These are phyloP conservation scores for Neuroscelio doddi DNA, from an alignment of 2,888 invertebrate genomes.

Conservation along the genomic window DNA sequence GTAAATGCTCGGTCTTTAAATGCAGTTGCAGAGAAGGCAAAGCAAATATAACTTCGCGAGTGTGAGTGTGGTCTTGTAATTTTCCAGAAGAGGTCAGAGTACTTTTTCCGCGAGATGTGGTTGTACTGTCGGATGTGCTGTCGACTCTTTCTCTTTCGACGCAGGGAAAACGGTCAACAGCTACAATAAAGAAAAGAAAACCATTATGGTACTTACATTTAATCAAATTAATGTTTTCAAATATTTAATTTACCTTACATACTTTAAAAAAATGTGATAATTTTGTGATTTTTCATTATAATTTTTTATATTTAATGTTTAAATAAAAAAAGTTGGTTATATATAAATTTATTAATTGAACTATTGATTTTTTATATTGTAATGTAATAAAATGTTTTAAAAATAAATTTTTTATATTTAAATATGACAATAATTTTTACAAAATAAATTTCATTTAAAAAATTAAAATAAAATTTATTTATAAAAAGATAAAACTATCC, in stretches of 20 bases:
- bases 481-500: no score
- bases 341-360: no score
- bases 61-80: conserved; percentile 85
- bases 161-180: conserved; percentile 92
- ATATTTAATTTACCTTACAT: no score
- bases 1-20: conserved; percentile 93
- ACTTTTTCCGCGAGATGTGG: conserved; percentile 72
- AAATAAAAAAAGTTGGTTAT: neutral
- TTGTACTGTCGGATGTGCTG: conserved; percentile 72
- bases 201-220: no score
- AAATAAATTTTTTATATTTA: no score
- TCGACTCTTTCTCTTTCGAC: conserved; percentile 84
- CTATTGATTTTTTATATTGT: no score
- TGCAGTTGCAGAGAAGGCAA: conserved; percentile 94
- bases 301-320: neutral
- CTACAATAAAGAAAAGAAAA: conserved; percentile 72
- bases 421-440: no score
- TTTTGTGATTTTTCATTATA: no score
- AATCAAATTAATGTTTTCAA: no score
- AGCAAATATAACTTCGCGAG: conserved; percentile 96
- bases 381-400: neutral
- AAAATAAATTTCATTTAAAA: neutral
- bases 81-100: conserved; percentile 74
- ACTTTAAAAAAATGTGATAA: no score
- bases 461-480: neutral